Percentiles rank a stretch among this genome's conserved stretches.
Evolutionary conservation across 1,140 invertebrate genomes (phyloP).

Genomic region (Harlomillsia oculata): DNA sequence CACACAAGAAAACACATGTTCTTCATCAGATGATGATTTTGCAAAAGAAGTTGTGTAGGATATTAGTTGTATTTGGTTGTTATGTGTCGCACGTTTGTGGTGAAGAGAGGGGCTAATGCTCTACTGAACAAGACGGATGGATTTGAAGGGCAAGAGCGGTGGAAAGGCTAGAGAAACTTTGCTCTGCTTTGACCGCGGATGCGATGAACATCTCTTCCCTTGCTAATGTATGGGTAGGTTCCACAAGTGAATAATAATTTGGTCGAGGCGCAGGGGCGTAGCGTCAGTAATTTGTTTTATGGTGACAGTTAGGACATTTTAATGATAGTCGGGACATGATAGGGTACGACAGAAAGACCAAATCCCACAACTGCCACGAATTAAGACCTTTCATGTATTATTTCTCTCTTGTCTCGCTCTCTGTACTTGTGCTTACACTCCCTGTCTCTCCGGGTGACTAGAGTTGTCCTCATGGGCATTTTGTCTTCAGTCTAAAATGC

Average conservation of each 20-base stretch:
- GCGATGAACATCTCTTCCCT: conserved; percentile 1
- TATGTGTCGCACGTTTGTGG: too few relatives aligned
- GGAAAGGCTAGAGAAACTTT: background rate
- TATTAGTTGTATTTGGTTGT: too few relatives aligned
- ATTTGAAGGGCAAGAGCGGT: background rate
- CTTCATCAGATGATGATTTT: too few relatives aligned
- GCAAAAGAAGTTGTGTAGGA: too few relatives aligned
- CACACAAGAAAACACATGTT: too few relatives aligned
- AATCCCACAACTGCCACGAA: conserved; percentile 31
- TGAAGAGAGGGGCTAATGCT: background rate
- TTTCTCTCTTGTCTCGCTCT: conserved; percentile 6
- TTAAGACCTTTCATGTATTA: conserved; percentile 31
- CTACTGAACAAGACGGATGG: background rate
- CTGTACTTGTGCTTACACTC: background rate
- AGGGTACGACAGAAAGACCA: conserved; percentile 26
- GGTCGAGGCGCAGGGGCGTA: conserved; percentile 22
- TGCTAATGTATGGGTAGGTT: conserved; percentile 27
- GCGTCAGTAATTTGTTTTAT: conserved; percentile 36
- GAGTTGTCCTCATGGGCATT: background rate
- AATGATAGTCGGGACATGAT: conserved; percentile 35
- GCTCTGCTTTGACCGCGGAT: conserved; percentile 2
- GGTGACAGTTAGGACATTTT: conserved; percentile 36
- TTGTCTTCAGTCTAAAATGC: background rate
- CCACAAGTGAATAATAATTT: conserved; percentile 35
- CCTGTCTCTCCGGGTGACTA: background rate